These are phyloP conservation scores for Phaenicophaeus curvirostris DNA, from an alignment of 2,797 vertebrate species.

Conservation along the genomic window DNA sequence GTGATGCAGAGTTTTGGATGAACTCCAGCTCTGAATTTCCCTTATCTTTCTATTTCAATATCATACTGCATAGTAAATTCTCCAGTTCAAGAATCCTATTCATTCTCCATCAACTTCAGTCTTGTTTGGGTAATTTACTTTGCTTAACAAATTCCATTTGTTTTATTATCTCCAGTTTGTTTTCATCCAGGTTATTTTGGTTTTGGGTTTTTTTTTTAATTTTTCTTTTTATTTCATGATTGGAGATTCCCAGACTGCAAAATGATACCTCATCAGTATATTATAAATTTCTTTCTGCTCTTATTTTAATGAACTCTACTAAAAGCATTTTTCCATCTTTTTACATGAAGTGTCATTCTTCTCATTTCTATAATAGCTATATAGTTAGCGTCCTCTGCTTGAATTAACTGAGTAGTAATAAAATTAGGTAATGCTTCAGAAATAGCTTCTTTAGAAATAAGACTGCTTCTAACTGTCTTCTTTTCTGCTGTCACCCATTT, in stretches of 20 bases:
- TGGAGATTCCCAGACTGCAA: neutral
- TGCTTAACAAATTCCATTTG: neutral
- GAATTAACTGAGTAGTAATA: conserved; percentile 35
- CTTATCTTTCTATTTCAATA: neutral
- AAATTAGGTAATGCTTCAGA: conserved; percentile 37
- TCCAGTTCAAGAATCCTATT: neutral
- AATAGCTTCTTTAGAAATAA: conserved; percentile 39
- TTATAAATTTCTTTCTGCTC: neutral
- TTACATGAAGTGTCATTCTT: conserved; percentile 4
- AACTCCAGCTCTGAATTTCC: neutral
- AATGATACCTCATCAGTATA: neutral
- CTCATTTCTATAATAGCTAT: conserved; percentile 18
- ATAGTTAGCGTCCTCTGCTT: conserved; percentile 10
- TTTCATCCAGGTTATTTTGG: neutral
- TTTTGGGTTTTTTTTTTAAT: neutral
- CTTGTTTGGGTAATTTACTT: neutral
- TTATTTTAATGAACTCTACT: conserved; percentile 40
- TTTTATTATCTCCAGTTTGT: neutral
- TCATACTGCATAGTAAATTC: neutral
- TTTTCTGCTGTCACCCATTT: neutral
- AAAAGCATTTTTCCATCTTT: conserved; percentile 35
- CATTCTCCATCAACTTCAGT: neutral
- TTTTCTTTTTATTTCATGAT: neutral
- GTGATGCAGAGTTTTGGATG: neutral
- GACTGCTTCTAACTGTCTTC: neutral